Evolutionary conservation across 2,113 vertebrate species (phyloP).

Genomic region (Oncorhynchus masou): DNA sequence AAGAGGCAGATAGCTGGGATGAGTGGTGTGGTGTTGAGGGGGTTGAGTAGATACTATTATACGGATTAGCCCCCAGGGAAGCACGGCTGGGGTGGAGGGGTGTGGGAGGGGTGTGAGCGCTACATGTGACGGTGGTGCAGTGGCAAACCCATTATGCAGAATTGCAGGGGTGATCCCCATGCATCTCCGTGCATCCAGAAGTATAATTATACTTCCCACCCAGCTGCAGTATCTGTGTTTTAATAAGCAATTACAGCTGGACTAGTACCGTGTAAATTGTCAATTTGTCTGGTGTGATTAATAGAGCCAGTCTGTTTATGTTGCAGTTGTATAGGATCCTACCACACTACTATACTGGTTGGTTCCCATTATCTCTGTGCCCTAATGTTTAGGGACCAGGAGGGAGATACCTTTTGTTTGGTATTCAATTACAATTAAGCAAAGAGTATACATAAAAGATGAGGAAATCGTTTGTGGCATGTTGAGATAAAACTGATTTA

Average conservation of each 20-base stretch:
- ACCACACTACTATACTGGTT: conserved; percentile 11
- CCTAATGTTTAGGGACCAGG: background rate
- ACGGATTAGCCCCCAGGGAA: conserved; percentile 23
- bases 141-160: conserved; percentile 22
- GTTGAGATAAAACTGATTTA: background rate
- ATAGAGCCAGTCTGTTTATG: conserved; percentile 26
- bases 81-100: background rate
- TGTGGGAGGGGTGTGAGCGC: background rate
- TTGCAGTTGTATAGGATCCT: conserved; percentile 20
- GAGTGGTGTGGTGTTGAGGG: background rate
- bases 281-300: conserved; percentile 41
- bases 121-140: background rate
- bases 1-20: background rate
- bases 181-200: background rate
- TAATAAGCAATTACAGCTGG: conserved; percentile 42
- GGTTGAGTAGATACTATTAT: conserved; percentile 23
- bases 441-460: conserved; percentile 12
- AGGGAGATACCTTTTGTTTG: background rate
- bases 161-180: conserved; percentile 6
- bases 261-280: conserved; percentile 25
- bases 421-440: conserved; percentile 17
- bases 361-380: conserved; percentile 25
- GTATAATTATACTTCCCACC: conserved; percentile 34
- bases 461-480: background rate
- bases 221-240: conserved; percentile 33